Percentiles rank a stretch among this genome's conserved stretches.
These are phyloP conservation scores for Tyrannus savana DNA, from an alignment of 2,113 vertebrate genomes.

Conservation along the genomic window DNA sequence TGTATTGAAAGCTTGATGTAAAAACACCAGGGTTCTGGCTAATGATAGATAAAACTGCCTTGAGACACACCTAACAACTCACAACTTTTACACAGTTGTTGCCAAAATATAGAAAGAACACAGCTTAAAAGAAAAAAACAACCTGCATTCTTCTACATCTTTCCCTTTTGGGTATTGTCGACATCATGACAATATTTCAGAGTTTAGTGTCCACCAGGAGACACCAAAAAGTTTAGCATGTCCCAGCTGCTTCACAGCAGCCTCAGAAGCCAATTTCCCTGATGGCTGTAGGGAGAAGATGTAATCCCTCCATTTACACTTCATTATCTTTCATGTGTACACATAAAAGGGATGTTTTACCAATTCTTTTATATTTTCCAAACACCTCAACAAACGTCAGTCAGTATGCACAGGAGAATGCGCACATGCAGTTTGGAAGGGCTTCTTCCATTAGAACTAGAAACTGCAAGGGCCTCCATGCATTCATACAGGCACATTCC, in stretches of 20 bases:
- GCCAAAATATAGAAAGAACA: slow-evolving; percentile 1
- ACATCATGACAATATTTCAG: not conserved
- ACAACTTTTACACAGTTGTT: not conserved
- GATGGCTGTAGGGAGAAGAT: not conserved
- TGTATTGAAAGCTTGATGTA: not conserved
- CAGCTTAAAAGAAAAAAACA: not conserved
- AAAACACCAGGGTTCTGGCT: not conserved
- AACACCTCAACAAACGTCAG: not conserved
- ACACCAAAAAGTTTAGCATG: not conserved
- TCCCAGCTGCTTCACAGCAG: not conserved
- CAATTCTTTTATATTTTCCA: not conserved
- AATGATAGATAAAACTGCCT: not conserved
- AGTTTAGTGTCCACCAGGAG: not conserved
- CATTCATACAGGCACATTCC: not conserved
- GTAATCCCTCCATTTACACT: not conserved
- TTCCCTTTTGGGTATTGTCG: not conserved
- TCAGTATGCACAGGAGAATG: not conserved
- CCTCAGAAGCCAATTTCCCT: not conserved
- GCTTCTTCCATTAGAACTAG: not conserved
- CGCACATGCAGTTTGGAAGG: not conserved
- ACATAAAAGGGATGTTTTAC: not conserved
- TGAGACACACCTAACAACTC: not conserved
- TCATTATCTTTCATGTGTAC: not conserved
- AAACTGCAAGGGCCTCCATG: not conserved
- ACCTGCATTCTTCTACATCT: not conserved